phyloP scores from a whole-genome alignment of 2,888 invertebrate species.

The Drosophila bunnanda region DNA sequence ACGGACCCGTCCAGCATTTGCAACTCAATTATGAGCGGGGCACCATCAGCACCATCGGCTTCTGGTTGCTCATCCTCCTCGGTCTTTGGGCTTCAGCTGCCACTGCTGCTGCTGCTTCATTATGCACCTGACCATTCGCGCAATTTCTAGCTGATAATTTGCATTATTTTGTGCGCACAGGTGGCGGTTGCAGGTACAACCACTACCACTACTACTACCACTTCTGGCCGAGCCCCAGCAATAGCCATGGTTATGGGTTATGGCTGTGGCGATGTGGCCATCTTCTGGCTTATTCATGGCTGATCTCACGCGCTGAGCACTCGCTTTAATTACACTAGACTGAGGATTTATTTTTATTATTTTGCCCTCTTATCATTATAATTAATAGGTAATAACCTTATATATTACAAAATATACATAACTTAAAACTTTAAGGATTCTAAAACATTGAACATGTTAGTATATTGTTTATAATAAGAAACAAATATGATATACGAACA shows the following conservation, averaged over 20 bases:
- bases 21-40: conserved; percentile 74
- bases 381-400: neutral
- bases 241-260: conserved; percentile 29
- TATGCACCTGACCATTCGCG: conserved; percentile 73
- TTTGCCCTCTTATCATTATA: neutral
- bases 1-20: conserved; percentile 57
- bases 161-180: conserved; percentile 73
- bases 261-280: conserved; percentile 19
- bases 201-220: neutral
- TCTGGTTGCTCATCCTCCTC: conserved; percentile 32
- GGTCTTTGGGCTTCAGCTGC: conserved; percentile 9
- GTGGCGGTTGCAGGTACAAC: conserved; percentile 54
- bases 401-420: neutral
- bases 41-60: conserved; percentile 20
- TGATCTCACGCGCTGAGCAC: conserved; percentile 68
- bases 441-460: neutral
- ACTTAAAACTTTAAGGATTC: neutral
- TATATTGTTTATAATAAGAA: too few relatives aligned
- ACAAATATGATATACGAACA: too few relatives aligned
- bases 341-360: neutral
- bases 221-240: conserved; percentile 17
- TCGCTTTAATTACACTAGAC: conserved; percentile 65
- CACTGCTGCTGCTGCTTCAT: conserved; percentile 33
- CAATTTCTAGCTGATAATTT: conserved; percentile 76
- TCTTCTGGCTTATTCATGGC: conserved; percentile 42